Evolutionary conservation across 2,113 vertebrate species (phyloP).

Genomic region (Antidorcas marsupialis): DNA sequence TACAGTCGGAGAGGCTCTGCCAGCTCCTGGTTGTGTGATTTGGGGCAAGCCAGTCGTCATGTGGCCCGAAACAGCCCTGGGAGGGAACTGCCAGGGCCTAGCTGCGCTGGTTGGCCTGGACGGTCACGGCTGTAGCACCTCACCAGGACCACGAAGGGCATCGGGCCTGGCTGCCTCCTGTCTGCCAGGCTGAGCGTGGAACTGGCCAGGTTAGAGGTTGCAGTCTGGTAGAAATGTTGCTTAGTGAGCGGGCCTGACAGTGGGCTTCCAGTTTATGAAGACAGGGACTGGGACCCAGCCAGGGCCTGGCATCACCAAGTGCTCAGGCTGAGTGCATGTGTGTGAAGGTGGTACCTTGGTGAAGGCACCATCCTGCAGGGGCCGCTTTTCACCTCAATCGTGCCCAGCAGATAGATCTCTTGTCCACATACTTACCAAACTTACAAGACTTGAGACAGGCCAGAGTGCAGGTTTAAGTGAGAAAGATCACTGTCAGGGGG

Average conservation of each 20-base stretch:
- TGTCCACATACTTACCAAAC: not conserved
- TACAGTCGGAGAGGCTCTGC: not conserved
- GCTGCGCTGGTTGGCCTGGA: not conserved
- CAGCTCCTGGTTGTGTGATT: not conserved
- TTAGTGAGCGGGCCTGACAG: not conserved
- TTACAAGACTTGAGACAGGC: not conserved
- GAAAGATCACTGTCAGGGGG: not conserved
- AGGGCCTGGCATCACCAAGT: not conserved
- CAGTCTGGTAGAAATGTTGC: not conserved
- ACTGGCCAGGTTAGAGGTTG: not conserved
- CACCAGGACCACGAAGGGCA: not conserved
- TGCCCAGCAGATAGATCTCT: not conserved
- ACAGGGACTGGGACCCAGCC: not conserved
- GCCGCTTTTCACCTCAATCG: not conserved
- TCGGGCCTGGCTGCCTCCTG: not conserved
- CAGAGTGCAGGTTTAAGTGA: not conserved
- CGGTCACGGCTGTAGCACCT: fast-evolving
- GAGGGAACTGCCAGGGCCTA: not conserved
- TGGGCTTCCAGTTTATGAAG: not conserved
- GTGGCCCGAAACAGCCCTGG: not conserved
- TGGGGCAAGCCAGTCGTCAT: not conserved
- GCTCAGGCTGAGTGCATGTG: not conserved
- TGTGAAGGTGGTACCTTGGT: not conserved
- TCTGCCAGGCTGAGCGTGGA: not conserved
- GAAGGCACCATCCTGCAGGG: not conserved